Evolutionary conservation across 2,888 invertebrate species (phyloP).

Genomic region (Perithous albicinctus): DNA sequence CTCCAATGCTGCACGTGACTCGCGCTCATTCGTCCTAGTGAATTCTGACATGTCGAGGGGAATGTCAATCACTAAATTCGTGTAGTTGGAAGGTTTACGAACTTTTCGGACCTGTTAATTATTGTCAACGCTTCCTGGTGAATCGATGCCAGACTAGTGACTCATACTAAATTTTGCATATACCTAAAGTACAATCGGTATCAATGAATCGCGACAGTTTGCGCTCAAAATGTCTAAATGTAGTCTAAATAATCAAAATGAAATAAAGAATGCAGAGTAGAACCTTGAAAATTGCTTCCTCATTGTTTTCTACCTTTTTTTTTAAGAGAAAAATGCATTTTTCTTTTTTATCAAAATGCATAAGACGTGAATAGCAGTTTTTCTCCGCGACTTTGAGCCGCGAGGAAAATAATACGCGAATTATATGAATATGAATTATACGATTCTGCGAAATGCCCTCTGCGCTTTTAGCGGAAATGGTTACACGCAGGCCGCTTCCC

Average conservation of each 20-base stretch:
- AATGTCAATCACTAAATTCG: slow-evolving; percentile 41
- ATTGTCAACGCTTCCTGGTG: slow-evolving; percentile 7
- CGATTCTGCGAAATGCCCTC: slow-evolving; percentile 44
- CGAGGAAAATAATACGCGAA: slow-evolving; percentile 25
- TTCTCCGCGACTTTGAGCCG: slow-evolving; percentile 12
- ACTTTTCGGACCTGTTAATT: slow-evolving; percentile 37
- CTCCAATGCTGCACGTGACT: slow-evolving; percentile 59
- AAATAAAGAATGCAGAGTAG: no score
- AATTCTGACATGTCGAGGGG: slow-evolving; percentile 56
- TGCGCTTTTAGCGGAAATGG: slow-evolving; percentile 56
- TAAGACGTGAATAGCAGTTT: not conserved
- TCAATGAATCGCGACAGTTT: not conserved
- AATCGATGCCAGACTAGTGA: slow-evolving; percentile 35
- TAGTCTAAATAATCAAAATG: not conserved
- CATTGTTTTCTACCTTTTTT: no score
- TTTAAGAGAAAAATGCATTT: slow-evolving; percentile 3
- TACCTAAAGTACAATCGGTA: not conserved
- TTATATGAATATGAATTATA: slow-evolving; percentile 52
- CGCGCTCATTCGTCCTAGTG: slow-evolving; percentile 49
- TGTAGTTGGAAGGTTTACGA: slow-evolving; percentile 19
- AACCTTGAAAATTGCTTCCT: no score
- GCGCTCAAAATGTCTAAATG: not conserved
- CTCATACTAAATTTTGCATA: slow-evolving; percentile 5
- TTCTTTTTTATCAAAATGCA: no score
- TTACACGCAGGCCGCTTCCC: slow-evolving; percentile 50